Conservation (phyloP, 2,113 vertebrate species). For the Pseudonaja textilis region DNA sequence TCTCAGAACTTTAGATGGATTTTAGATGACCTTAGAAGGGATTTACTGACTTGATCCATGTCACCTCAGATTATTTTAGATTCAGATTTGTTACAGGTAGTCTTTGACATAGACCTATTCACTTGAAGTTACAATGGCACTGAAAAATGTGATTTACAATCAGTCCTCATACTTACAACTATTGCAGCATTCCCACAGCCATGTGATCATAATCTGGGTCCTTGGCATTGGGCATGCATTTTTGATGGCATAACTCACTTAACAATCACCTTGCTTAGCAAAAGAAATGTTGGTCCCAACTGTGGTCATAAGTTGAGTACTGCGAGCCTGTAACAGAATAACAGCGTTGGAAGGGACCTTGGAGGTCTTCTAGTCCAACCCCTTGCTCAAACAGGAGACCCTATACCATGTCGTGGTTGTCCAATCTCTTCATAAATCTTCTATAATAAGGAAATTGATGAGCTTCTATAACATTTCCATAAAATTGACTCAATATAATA, state of each 20-base stretch:
- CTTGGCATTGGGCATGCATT: background rate
- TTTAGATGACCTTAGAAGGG: background rate
- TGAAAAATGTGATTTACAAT: background rate
- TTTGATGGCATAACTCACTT: background rate
- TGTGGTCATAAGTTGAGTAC: background rate
- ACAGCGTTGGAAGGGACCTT: background rate
- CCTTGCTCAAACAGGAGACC: background rate
- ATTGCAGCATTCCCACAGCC: background rate
- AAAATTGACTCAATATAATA: background rate
- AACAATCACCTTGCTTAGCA: background rate
- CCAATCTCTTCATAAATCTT: background rate
- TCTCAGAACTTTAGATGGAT: background rate
- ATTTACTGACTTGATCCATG: background rate
- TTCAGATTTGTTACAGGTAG: background rate
- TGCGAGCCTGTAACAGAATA: background rate
- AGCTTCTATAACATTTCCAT: background rate
- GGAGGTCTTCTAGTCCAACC: background rate
- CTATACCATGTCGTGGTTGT: background rate
- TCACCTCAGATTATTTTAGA: background rate
- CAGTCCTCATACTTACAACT: background rate
- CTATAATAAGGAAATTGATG: background rate
- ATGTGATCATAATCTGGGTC: background rate
- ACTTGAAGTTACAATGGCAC: background rate
- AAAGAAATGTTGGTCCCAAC: background rate
- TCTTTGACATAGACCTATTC: background rate